Evolutionary conservation across 2,888 invertebrate genomes (phyloP), one percentile per base, ranked within the genome.

Genomic region (Itoplectis maculator): DNA sequence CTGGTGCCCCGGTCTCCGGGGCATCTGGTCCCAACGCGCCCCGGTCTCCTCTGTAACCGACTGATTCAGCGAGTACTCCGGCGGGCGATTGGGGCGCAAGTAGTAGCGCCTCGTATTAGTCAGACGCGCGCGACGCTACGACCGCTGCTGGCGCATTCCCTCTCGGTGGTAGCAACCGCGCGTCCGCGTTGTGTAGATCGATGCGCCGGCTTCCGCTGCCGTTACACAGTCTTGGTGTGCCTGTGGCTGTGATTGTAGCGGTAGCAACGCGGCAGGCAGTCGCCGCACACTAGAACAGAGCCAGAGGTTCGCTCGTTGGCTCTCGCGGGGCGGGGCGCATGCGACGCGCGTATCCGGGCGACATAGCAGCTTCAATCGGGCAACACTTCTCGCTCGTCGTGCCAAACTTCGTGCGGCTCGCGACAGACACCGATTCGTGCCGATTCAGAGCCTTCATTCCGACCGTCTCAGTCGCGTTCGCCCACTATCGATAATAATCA

Each of bases 361-460:
- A 18, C 65, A 56, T 49, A 75, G 56, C 75, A 75, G 56, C 75
- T 69, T 23, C 42, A 47, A 63, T 59, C 78, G 59, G 18, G 45
- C 35, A 29, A 56, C 49, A 65, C 49, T 76, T 70, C 20, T 66
- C 45, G 54, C 54, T 40, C 18, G 40, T 68, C 66, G 76, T 81
- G 81, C 81, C 81, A 81, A 81, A 72, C 63, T 75, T 75, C 56
- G 61, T n/a, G 51, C 65, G 45, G 56, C 65, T 65, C 59, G 54
- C 65, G 70, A 65, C 63, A 78, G 70, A 45, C 65, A 75, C n/a
- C n/a, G n/a, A n/a, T 80, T 70, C 80, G 72, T 68, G 76, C 72
- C 76, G 65, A 72, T 81, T 75, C 70, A 56, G 18, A 49, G 76
- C 59, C 72, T 72, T 29, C 29, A 5, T 29, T 29, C 29, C 79